phyloP scores from a whole-genome alignment of 2,113 vertebrate genomes.

The Sphyrna mokarran region DNA sequence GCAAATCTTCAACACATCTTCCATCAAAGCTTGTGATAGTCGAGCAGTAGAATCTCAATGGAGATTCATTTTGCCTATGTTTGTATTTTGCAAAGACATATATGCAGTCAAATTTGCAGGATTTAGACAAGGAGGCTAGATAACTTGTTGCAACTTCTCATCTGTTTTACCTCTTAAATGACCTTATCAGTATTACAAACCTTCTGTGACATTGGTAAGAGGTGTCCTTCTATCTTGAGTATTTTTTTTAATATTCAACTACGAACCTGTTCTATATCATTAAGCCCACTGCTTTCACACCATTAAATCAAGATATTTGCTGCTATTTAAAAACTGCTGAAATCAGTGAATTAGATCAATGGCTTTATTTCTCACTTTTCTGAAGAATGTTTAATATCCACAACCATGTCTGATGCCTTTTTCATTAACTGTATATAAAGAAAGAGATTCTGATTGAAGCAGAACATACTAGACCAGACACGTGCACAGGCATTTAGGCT shows the following conservation, averaged over 20 bases:
- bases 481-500: not conserved
- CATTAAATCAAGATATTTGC: not conserved
- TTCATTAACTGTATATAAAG: not conserved
- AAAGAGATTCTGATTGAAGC: not conserved
- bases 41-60: not conserved
- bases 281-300: not conserved
- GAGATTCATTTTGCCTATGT: not conserved
- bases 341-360: not conserved
- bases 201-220: not conserved
- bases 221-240: not conserved
- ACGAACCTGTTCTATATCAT: not conserved
- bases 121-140: not conserved
- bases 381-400: not conserved
- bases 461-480: not conserved
- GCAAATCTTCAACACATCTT: not conserved
- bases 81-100: not conserved
- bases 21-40: not conserved
- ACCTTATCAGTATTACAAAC: not conserved
- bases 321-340: not conserved
- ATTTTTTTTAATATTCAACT: not conserved
- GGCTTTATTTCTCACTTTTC: not conserved
- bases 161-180: not conserved
- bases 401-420: not conserved
- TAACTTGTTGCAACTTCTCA: not conserved
- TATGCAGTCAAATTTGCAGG: not conserved